Evolutionary conservation across 2,113 vertebrate genomes (phyloP), one percentile per base, ranked within the genome.

Genomic region (Egretta garzetta): DNA sequence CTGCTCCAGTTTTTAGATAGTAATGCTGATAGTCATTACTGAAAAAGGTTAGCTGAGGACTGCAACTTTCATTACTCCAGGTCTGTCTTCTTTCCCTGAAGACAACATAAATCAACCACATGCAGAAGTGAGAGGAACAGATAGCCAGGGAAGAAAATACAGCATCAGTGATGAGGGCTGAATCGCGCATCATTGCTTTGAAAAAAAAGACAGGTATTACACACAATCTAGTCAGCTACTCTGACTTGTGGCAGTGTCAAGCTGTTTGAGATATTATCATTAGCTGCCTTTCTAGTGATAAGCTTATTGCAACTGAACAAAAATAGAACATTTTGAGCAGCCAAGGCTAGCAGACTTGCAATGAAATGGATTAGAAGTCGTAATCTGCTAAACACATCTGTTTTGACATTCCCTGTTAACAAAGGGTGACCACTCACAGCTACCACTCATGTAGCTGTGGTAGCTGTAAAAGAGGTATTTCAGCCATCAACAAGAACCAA

Each of bases 281-380:
- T 93, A 90, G 58, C 86, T 92, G 82, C 63, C 80, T 93, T 92
- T 95, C 79, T 70, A 76, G 50, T 53, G 63, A 76, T 92, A 92
- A 91, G 59, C 71, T 90, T 83, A 76, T 76, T 96, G 67, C 41
- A 91, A 7, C 45, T 0, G 1, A 95, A 86, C 55, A 94, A 83
- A 91, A 94, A 68, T 43, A 80, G 74, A 90, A 68, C 1, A 4
- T 88, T 90, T 80, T 88, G 50, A 90, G 80, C 74, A 67, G 45
- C 50, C 53, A 64, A 73, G 50, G 41, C 63, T 80, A 88, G 58
- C 63, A 92, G 67, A 33, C 62, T 83, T 7, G 2, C 53, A 90
- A 16, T 86, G 67, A 86, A 92, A 83, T 28, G 9, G 91, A 95
- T 95, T 94, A 90, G 88, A 86, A 80, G 50, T 68, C 19, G 4